Percentiles rank a stretch among this genome's conserved stretches.
Conservation (phyloP, 2,797 vertebrate genomes). For the Aselliscus stoliczkanus region DNA sequence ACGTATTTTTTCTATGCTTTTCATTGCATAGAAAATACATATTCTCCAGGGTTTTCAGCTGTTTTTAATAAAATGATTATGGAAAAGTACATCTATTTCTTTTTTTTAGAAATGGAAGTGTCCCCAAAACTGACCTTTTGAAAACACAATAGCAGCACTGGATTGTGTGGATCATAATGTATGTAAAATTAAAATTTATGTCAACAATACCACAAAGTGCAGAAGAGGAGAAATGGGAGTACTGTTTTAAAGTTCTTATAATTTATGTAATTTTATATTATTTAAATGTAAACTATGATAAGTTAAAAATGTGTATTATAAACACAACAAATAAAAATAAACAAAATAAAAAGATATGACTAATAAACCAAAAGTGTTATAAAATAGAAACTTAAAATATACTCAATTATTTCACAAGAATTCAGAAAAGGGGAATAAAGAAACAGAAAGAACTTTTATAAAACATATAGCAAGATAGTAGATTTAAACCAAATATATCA, state of each 20-base stretch:
- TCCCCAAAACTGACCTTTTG: neutral
- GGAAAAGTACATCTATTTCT: neutral
- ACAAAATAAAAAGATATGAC: neutral
- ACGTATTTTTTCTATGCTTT: too few relatives aligned
- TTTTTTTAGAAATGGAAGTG: neutral
- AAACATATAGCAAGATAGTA: neutral
- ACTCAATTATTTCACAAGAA: neutral
- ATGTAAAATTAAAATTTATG: neutral
- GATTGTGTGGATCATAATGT: neutral
- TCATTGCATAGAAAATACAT: too few relatives aligned
- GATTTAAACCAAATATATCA: neutral
- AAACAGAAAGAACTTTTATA: neutral
- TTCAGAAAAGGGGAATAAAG: neutral
- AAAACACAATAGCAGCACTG: neutral
- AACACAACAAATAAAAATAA: neutral
- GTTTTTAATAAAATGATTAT: neutral
- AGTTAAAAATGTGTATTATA: neutral
- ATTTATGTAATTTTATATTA: neutral
- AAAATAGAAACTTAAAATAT: neutral
- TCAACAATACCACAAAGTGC: neutral
- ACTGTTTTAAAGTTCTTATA: neutral
- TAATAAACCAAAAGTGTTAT: neutral
- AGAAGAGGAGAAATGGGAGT: neutral
- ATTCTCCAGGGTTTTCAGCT: neutral
- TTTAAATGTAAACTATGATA: neutral